phyloP scores from a whole-genome alignment of 2,888 invertebrate genomes.

The Trissonchulus latispiculum region DNA sequence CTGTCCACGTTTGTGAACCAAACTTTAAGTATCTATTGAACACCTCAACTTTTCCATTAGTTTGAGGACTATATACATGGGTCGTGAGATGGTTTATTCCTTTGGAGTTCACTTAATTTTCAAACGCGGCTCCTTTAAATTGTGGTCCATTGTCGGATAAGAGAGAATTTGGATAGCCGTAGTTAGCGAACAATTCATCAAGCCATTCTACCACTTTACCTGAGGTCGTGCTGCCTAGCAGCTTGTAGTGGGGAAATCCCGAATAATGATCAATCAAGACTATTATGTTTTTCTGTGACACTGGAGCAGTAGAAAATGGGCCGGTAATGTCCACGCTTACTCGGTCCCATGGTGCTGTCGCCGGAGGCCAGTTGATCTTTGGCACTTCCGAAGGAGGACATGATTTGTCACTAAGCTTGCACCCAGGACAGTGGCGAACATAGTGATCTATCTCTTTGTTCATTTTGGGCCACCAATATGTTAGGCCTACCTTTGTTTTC shows the following conservation, averaged over 20 bases:
- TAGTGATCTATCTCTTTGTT: not conserved
- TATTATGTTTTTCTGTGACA: not conserved
- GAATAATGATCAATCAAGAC: not conserved
- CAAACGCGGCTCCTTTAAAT: not conserved
- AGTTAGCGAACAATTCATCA: not conserved
- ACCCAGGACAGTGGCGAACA: not conserved
- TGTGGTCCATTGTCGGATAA: not conserved
- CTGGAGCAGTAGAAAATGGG: not conserved
- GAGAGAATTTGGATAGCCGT: not conserved
- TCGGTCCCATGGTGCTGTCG: not conserved
- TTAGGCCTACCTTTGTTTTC: not conserved
- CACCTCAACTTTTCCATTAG: not conserved
- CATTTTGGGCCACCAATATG: constrained; percentile 3
- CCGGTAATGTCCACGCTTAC: not conserved
- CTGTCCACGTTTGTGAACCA: not conserved
- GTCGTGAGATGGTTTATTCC: not conserved
- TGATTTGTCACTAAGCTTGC: not conserved
- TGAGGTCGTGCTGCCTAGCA: not conserved
- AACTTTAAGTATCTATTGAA: not conserved
- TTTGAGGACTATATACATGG: not conserved
- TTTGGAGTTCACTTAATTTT: not conserved
- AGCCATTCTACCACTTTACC: not conserved
- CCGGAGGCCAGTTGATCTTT: not conserved
- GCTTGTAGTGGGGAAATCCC: not conserved
- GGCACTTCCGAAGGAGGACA: not conserved